Percentiles rank a stretch among this genome's conserved stretches.
Conservation (phyloP, 2,113 vertebrate species). For the Oryzias melastigma region DNA sequence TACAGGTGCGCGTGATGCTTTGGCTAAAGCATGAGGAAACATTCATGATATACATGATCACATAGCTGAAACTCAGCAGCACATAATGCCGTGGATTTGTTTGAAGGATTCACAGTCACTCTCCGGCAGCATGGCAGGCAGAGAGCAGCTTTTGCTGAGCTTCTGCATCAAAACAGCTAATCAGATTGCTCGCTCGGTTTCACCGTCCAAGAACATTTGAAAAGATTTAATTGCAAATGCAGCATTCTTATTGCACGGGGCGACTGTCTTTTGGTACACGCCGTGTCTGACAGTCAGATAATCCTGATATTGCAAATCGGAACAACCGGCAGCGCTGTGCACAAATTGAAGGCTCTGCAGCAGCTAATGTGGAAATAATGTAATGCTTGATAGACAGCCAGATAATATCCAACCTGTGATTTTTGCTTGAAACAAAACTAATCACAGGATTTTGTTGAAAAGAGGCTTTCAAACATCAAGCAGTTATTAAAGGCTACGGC, state of each 20-base stretch:
- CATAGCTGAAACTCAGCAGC: slow-evolving; percentile 18
- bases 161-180: background rate
- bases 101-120: slow-evolving; percentile 14
- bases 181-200: background rate
- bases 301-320: background rate
- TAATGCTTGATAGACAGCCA: background rate
- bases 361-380: background rate
- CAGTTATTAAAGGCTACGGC: background rate
- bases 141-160: background rate
- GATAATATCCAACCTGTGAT: background rate
- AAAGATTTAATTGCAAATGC: background rate
- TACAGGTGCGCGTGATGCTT: background rate
- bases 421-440: background rate
- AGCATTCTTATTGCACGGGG: background rate
- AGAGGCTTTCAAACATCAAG: background rate
- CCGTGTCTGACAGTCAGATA: background rate
- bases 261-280: background rate
- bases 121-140: background rate
- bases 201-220: background rate
- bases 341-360: background rate
- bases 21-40: slow-evolving; percentile 1
- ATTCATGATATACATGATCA: slow-evolving; percentile 21
- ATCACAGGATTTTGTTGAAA: background rate
- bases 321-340: background rate
- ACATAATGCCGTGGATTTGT: slow-evolving; percentile 17